Percentiles rank a stretch among this genome's conserved stretches.
Evolutionary conservation across 2,113 vertebrate species (phyloP).

Genomic region (Gasterosteus aculeatus): DNA sequence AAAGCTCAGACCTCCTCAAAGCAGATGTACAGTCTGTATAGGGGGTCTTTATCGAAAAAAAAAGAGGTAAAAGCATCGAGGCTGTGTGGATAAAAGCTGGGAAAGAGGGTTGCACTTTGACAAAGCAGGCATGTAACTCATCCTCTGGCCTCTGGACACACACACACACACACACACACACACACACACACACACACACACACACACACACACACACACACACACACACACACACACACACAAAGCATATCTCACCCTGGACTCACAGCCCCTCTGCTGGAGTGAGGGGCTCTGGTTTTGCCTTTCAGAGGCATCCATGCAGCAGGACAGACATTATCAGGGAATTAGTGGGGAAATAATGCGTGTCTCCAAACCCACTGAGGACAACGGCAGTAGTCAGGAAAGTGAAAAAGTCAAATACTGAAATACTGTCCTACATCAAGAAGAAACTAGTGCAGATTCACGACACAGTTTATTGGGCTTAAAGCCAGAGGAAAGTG

Average conservation of each 20-base stretch:
- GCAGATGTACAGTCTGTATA: conserved; percentile 60
- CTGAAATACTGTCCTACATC: not conserved
- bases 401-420: conserved; percentile 21
- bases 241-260: conserved; percentile 53
- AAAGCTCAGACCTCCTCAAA: conserved; percentile 47
- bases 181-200: conserved; percentile 35
- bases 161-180: conserved; percentile 31
- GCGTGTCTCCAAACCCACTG: conserved; percentile 72
- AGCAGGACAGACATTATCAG: conserved; percentile 80
- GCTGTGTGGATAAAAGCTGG: conserved; percentile 65
- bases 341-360: conserved; percentile 82
- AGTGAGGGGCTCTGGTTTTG: conserved; percentile 65
- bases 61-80: conserved; percentile 40
- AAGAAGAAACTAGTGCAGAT: conserved; percentile 1
- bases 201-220: conserved; percentile 40
- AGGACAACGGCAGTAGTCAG: conserved; percentile 69
- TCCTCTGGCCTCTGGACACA: conserved; percentile 55
- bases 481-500: not conserved
- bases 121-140: conserved; percentile 73
- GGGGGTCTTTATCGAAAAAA: conserved; percentile 33
- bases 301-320: conserved; percentile 81
- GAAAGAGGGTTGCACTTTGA: conserved; percentile 61
- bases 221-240: conserved; percentile 38
- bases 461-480: not conserved
- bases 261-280: conserved; percentile 64